Conservation (phyloP, 2,888 invertebrate genomes). For the Crioceris asparagi region DNA sequence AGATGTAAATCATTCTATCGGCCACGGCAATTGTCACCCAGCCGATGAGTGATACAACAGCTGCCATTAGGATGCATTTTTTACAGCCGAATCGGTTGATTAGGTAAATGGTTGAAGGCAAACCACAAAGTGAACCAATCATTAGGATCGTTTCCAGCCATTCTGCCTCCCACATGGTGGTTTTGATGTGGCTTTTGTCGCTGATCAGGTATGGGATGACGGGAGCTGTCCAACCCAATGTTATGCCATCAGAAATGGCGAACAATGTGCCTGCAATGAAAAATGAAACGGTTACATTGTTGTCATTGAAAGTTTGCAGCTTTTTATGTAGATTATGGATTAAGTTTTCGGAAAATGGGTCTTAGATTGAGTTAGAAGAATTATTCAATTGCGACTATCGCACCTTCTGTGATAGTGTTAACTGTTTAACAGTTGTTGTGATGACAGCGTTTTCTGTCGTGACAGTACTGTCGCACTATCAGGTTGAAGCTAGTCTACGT, state of each 20-base stretch:
- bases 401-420: too few relatives aligned
- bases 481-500: too few relatives aligned
- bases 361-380: too few relatives aligned
- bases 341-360: too few relatives aligned
- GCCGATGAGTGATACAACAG: constrained; percentile 27
- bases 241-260: constrained; percentile 37
- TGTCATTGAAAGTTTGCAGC: too few relatives aligned
- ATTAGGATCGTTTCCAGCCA: constrained; percentile 26
- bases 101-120: constrained; percentile 29
- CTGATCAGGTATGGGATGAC: constrained; percentile 31
- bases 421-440: too few relatives aligned
- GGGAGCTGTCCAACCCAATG: constrained; percentile 36
- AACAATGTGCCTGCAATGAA: constrained; percentile 24
- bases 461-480: too few relatives aligned
- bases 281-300: too few relatives aligned
- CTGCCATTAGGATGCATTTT: constrained; percentile 30
- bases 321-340: too few relatives aligned
- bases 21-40: constrained; percentile 32
- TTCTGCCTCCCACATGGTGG: constrained; percentile 22
- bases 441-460: too few relatives aligned
- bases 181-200: constrained; percentile 25
- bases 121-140: too few relatives aligned
- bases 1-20: constrained; percentile 18
- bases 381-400: too few relatives aligned
- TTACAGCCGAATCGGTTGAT: constrained; percentile 30